Evolutionary conservation across 2,888 invertebrate species (phyloP).

Genomic region (Phymatocera aterrima): DNA sequence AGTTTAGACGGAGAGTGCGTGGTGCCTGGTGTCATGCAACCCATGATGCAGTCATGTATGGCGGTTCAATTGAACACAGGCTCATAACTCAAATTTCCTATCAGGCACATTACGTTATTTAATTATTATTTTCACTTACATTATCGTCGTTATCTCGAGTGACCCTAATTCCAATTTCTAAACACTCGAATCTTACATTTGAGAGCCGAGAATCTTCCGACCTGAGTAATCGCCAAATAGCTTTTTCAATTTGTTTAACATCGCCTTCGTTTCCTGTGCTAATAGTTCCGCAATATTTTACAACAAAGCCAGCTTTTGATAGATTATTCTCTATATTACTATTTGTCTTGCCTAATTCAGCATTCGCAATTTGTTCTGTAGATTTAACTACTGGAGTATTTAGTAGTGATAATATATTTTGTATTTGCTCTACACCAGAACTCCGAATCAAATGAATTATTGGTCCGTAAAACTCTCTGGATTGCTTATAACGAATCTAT

Average conservation of each 20-base stretch:
- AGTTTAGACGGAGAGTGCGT: background rate
- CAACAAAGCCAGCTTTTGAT: conserved; percentile 71
- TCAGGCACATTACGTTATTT: background rate
- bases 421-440: conserved; percentile 65
- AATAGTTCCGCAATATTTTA: conserved; percentile 75
- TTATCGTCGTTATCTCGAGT: conserved; percentile 69
- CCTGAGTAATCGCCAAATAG: conserved; percentile 70
- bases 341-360: conserved; percentile 38
- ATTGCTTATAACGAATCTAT: conserved; percentile 68
- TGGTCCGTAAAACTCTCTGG: conserved; percentile 74
- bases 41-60: background rate
- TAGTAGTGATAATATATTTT: conserved; percentile 57
- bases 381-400: conserved; percentile 1
- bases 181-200: conserved; percentile 75
- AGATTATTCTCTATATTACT: conserved; percentile 46
- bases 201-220: conserved; percentile 64
- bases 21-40: background rate
- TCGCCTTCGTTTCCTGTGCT: conserved; percentile 76
- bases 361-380: background rate
- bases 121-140: conserved; percentile 62
- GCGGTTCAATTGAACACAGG: background rate
- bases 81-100: background rate
- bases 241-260: conserved; percentile 76
- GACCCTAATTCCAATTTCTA: conserved; percentile 76
- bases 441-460: conserved; percentile 71